Evolutionary conservation across 1,140 invertebrate genomes (phyloP).

Genomic region (Panonychus citri): DNA sequence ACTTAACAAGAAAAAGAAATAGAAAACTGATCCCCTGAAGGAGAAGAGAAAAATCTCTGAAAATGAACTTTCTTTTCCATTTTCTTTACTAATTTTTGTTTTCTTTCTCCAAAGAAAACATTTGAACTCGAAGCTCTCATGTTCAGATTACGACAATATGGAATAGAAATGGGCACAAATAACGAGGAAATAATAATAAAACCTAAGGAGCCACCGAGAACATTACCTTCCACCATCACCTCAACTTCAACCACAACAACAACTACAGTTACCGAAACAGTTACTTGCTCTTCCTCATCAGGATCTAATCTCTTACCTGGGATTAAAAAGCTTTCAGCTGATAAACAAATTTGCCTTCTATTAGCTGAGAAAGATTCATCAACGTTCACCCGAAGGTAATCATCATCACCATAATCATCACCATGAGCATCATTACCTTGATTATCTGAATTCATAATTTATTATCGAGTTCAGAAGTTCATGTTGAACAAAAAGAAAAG

Average conservation of each 20-base stretch:
- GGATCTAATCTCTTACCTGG: too few species aligned
- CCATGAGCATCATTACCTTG: too few species aligned
- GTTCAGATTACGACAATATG: constrained; percentile 6
- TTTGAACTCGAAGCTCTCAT: constrained; percentile 13
- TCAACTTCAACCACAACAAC: background rate
- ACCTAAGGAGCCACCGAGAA: background rate
- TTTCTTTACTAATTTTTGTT: background rate
- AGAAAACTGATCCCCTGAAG: too few species aligned
- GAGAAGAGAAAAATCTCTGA: too few species aligned
- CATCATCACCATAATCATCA: too few species aligned
- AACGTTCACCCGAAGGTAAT: background rate
- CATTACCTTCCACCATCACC: too few species aligned
- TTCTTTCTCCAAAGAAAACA: constrained; percentile 8
- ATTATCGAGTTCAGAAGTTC: too few species aligned
- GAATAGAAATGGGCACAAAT: constrained; percentile 2
- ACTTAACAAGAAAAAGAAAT: too few species aligned
- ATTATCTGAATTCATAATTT: too few species aligned
- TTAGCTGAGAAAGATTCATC: constrained; percentile 2
- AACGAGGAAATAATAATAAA: background rate
- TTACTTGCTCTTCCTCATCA: background rate
- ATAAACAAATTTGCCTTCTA: constrained; percentile 1
- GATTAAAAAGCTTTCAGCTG: background rate
- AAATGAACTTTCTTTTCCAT: background rate
- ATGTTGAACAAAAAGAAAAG: too few species aligned
- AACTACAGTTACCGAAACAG: background rate